Evolutionary conservation across 2,797 vertebrate species (phyloP), one percentile per base, ranked within the genome.

Genomic region (Schizopygopsis malacanthus): DNA sequence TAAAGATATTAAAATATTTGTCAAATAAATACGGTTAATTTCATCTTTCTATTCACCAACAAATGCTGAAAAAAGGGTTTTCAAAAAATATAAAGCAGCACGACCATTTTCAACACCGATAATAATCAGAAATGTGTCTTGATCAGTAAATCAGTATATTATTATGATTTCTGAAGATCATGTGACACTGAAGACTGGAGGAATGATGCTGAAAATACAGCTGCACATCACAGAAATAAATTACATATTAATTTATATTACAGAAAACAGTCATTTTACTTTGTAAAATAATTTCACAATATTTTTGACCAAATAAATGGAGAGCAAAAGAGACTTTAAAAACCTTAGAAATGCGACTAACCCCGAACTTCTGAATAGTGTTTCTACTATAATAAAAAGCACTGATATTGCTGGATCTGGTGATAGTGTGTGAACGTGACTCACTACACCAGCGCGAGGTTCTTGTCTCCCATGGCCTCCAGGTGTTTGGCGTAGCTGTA

Each of bases 401-500:
- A n/a, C 4, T 59, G 56, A 59, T 59, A n/a, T 25, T 59, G 10
- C 25, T 25, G 59, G n/a, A 25, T 12, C 12, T 25, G 22, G 33
- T 25, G 79, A 20, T 20, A 13, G 45, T 71, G 47, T 81, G 76
- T 81, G 54, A 76, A 43, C 18, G 39, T 54, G 43, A 47, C 96
- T 95, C 92, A 99, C 98, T 97, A 97, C 83, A 82, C 63, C 4
- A 99, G 93, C 0, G 98, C 97, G 47, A 92, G 90, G 9, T 63
- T 89, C 69, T 91, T 96, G 89, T 98, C 94, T 0, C 95, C 94
- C 0, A 84, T 94, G 37, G 96, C 97, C 92, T 99, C 98, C 93
- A 97, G 93, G 92, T 99, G 96, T 91, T 95, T 97, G 0, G 97
- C 98, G 0, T 99, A 98, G 93, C 91, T 97, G 95, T 99, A 97